Conservation (phyloP, 2,888 invertebrate genomes). For the Schizotus pectinicornis region DNA sequence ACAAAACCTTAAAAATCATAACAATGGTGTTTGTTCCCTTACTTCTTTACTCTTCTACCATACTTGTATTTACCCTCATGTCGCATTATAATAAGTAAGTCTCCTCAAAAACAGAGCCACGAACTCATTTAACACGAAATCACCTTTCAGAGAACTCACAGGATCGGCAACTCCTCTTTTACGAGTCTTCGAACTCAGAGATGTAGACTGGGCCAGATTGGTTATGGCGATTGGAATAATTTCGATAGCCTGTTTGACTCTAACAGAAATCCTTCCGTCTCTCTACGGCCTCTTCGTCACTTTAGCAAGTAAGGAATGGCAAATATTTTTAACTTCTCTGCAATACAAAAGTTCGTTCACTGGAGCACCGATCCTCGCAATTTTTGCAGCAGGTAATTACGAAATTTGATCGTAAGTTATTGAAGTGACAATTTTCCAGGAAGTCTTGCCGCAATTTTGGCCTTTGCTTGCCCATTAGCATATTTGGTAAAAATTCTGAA, state of each 20-base stretch:
- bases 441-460: slow-evolving; percentile 67
- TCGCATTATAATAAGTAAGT: slow-evolving; percentile 55
- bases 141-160: slow-evolving; percentile 60
- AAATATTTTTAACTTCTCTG: slow-evolving; percentile 66
- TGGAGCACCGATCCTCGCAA: slow-evolving; percentile 69
- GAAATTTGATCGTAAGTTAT: background rate
- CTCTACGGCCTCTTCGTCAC: slow-evolving; percentile 64
- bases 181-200: slow-evolving; percentile 65
- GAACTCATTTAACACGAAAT: background rate
- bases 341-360: slow-evolving; percentile 66
- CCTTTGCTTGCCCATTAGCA: slow-evolving; percentile 68
- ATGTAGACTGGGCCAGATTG: slow-evolving; percentile 67
- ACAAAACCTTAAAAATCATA: slow-evolving; percentile 47
- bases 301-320: slow-evolving; percentile 68
- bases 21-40: slow-evolving; percentile 54
- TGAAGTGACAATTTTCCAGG: slow-evolving; percentile 56
- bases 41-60: slow-evolving; percentile 52
- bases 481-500: slow-evolving; percentile 68
- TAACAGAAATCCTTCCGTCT: slow-evolving; percentile 67
- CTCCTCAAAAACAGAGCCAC: background rate
- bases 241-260: slow-evolving; percentile 65
- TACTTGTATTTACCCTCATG: slow-evolving; percentile 57
- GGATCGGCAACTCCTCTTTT: slow-evolving; percentile 67
- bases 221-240: slow-evolving; percentile 66
- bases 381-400: slow-evolving; percentile 65